Evolutionary conservation across 1,140 invertebrate genomes (phyloP).

Genomic region (Heliconius nattereri): DNA sequence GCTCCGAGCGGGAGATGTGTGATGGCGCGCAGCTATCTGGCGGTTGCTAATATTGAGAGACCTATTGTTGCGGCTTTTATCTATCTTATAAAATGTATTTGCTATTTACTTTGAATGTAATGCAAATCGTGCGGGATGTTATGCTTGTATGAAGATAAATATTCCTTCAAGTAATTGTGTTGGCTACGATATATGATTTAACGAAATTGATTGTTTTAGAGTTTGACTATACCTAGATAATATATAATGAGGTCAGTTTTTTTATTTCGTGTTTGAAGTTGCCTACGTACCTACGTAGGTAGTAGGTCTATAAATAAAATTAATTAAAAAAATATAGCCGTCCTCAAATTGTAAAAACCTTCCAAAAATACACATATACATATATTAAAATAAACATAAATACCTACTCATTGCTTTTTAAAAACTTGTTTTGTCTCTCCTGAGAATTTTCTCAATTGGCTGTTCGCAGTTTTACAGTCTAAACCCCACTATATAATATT

Average conservation of each 20-base stretch:
- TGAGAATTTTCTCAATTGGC: too few species aligned
- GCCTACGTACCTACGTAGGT: too few species aligned
- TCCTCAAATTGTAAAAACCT: too few species aligned
- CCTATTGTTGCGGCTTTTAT: conserved; percentile 40
- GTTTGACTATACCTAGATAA: neutral
- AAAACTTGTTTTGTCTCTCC: too few species aligned
- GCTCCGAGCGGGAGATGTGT: conserved; percentile 44
- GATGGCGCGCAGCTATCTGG: conserved; percentile 46
- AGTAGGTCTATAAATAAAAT: too few species aligned
- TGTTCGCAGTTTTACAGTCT: too few species aligned
- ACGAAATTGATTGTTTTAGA: neutral
- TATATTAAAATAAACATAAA: too few species aligned
- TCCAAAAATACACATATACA: too few species aligned
- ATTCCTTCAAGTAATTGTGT: neutral
- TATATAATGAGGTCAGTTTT: neutral
- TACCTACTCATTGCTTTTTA: too few species aligned
- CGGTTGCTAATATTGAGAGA: conserved; percentile 41
- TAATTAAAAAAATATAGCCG: too few species aligned
- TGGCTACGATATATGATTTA: neutral
- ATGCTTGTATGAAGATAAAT: conserved; percentile 9
- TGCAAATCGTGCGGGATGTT: conserved; percentile 20
- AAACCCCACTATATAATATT: too few species aligned
- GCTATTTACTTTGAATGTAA: conserved; percentile 18
- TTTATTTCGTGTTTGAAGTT: neutral
- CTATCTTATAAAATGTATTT: conserved; percentile 22